Evolutionary conservation across 2,888 invertebrate species (phyloP).

Genomic region (Phaonia tiefii): DNA sequence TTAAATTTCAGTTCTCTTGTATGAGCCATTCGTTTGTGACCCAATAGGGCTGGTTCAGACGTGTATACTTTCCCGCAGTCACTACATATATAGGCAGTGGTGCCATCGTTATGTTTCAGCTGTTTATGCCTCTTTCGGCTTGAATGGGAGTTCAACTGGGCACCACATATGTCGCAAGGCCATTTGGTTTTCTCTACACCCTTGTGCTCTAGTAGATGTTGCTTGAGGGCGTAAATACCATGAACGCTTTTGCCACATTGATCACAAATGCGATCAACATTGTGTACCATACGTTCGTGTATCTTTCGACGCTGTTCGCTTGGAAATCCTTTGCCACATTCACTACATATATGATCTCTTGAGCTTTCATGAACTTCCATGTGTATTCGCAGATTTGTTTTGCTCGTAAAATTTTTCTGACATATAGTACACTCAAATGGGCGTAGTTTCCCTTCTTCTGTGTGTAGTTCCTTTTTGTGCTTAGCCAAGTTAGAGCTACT

Average conservation of each 20-base stretch:
- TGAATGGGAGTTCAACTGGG: constrained; percentile 65
- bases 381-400: constrained; percentile 59
- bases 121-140: constrained; percentile 69
- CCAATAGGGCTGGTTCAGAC: constrained; percentile 47
- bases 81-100: constrained; percentile 39
- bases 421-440: constrained; percentile 62
- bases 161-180: constrained; percentile 68
- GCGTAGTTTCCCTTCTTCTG: constrained; percentile 19
- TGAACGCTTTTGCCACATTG: constrained; percentile 67
- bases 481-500: constrained; percentile 55
- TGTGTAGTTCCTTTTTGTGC: constrained; percentile 61
- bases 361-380: constrained; percentile 61
- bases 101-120: constrained; percentile 68
- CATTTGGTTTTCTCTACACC: constrained; percentile 65
- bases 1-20: no score
- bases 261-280: constrained; percentile 64
- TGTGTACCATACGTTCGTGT: constrained; percentile 65
- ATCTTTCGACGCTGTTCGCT: constrained; percentile 61
- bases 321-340: constrained; percentile 68
- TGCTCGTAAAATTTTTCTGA: constrained; percentile 56
- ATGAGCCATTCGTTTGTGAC: no score
- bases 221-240: constrained; percentile 61
- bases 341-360: constrained; percentile 62
- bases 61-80: no score
- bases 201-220: constrained; percentile 65